Conservation (phyloP, 2,113 vertebrate genomes). For the Strix aluco region DNA sequence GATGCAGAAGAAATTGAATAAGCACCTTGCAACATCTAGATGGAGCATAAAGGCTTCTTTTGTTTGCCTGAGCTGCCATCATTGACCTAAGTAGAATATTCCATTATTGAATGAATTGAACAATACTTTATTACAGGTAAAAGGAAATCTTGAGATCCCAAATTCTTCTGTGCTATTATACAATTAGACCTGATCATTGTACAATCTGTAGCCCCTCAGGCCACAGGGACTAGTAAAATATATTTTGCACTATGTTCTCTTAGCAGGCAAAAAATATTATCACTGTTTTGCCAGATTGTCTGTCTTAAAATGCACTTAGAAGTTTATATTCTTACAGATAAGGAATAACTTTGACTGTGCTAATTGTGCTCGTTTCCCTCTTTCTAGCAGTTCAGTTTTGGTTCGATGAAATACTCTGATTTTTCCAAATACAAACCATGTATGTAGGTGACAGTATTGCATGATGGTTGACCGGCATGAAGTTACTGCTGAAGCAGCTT, state of each 20-base stretch:
- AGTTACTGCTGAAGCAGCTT: conserved; percentile 9
- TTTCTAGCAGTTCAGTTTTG: background rate
- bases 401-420: background rate
- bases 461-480: background rate
- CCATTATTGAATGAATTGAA: conserved; percentile 76
- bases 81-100: conserved; percentile 76
- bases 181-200: conserved; percentile 21
- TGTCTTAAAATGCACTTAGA: background rate
- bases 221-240: background rate
- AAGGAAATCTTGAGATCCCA: conserved; percentile 55
- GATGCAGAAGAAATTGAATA: conserved; percentile 75
- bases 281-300: background rate
- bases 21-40: conserved; percentile 74
- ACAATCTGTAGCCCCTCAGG: background rate
- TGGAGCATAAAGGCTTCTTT: conserved; percentile 75
- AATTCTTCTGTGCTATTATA: conserved; percentile 50
- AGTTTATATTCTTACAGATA: background rate
- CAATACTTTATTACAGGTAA: conserved; percentile 77
- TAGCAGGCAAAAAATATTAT: background rate
- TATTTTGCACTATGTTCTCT: background rate
- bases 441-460: background rate
- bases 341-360: background rate
- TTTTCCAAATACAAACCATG: background rate
- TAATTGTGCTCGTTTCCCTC: background rate
- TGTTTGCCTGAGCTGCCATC: conserved; percentile 75